A percentile compares a stretch with the other conserved stretches of the same genome.
Conservation (phyloP, 2,797 vertebrate species). For the Gallirallus australis region DNA sequence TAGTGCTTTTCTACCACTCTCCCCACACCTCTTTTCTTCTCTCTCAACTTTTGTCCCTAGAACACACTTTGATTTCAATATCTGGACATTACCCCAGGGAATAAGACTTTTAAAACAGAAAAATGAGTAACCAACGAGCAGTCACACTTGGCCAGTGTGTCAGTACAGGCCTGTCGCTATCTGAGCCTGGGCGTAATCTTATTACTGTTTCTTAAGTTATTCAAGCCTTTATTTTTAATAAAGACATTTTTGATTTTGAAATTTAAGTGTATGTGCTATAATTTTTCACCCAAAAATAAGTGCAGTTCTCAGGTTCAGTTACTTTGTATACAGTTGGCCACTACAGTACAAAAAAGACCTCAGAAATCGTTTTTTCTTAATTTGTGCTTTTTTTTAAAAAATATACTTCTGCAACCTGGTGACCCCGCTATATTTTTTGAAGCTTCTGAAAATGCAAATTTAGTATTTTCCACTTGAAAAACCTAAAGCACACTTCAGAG, state of each 20-base stretch:
- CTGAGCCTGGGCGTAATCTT: background rate
- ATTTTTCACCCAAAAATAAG: background rate
- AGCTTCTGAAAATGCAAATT: background rate
- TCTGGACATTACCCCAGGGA: background rate
- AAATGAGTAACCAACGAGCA: background rate
- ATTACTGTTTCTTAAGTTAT: background rate
- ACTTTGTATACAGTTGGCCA: background rate
- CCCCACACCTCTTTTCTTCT: background rate
- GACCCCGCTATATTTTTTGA: background rate
- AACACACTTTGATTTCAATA: background rate
- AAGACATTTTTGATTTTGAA: background rate
- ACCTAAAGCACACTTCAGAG: background rate
- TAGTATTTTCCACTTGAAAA: background rate
- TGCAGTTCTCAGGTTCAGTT: background rate
- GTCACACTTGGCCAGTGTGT: background rate
- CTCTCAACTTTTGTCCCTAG: background rate
- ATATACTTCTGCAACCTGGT: background rate
- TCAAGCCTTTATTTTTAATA: background rate
- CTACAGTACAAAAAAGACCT: background rate
- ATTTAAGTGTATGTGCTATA: background rate
- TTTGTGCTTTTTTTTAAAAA: background rate
- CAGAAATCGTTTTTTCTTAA: background rate
- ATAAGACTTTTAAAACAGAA: background rate
- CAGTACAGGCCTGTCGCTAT: background rate
- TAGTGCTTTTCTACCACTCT: background rate